A percentile compares a stretch with the other conserved stretches of the same genome.
These are phyloP conservation scores for Passer montanus DNA, from an alignment of 2,113 vertebrate species.

Conservation along the genomic window DNA sequence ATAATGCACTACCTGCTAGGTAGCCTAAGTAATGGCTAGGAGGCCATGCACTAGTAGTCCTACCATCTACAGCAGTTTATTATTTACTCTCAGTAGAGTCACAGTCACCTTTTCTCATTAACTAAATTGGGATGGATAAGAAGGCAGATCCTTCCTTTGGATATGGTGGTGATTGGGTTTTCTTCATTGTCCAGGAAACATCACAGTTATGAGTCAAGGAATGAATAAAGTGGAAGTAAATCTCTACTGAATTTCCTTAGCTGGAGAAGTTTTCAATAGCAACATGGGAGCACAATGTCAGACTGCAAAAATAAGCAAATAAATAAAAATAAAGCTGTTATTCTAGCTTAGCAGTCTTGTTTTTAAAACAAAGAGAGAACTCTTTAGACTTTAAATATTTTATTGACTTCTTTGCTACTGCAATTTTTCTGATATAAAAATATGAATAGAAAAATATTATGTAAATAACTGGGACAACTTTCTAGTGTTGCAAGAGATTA, in stretches of 20 bases:
- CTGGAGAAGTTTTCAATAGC: slow-evolving; percentile 30
- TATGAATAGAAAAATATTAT: neutral
- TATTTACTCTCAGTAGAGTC: neutral
- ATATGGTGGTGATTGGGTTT: neutral
- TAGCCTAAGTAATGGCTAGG: slow-evolving; percentile 33
- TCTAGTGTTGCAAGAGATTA: neutral
- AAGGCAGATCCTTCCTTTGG: neutral
- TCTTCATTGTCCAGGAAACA: neutral
- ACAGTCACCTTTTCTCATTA: slow-evolving; percentile 18
- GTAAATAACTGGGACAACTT: neutral
- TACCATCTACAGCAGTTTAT: slow-evolving; percentile 19
- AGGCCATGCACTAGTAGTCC: neutral
- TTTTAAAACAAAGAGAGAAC: neutral
- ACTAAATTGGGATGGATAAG: neutral
- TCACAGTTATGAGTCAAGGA: neutral
- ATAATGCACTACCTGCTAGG: slow-evolving; percentile 28
- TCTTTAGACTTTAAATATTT: slow-evolving; percentile 22
- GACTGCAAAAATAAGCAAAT: slow-evolving; percentile 23
- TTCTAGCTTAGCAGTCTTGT: neutral
- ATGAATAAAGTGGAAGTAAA: slow-evolving; percentile 1
- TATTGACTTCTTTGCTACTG: neutral
- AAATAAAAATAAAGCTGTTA: slow-evolving; percentile 31
- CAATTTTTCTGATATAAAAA: neutral
- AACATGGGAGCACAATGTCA: neutral
- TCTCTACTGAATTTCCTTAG: slow-evolving; percentile 18